Percentiles rank a stretch among this genome's conserved stretches.
These are phyloP conservation scores for Amblyjoppa proteus DNA, from an alignment of 2,888 invertebrate species.

Conservation along the genomic window DNA sequence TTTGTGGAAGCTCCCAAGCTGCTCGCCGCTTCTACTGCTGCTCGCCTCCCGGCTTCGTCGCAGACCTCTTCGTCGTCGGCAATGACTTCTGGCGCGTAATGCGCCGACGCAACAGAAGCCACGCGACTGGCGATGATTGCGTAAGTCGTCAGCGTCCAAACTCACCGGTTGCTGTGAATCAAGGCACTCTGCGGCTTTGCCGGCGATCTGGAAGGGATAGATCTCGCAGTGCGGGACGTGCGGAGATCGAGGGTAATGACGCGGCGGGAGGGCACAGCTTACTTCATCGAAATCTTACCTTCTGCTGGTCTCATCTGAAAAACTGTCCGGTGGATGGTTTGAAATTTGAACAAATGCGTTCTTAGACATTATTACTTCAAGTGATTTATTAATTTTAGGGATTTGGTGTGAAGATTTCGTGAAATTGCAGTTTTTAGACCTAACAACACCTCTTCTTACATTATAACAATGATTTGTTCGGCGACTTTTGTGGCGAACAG, in stretches of 20 bases:
- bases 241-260: background rate
- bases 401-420: too few species aligned
- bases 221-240: background rate
- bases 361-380: too few species aligned
- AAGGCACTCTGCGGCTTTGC: background rate
- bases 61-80: conserved; percentile 18
- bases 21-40: conserved; percentile 2
- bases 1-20: conserved; percentile 39
- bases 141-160: conserved; percentile 24
- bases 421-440: too few species aligned
- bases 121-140: conserved; percentile 46
- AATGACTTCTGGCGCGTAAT: background rate
- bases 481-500: too few species aligned
- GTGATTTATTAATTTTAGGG: too few species aligned
- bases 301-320: too few species aligned
- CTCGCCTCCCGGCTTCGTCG: conserved; percentile 10
- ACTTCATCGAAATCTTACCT: background rate
- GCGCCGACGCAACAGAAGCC: conserved; percentile 36
- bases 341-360: too few species aligned
- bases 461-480: too few species aligned
- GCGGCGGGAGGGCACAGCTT: background rate
- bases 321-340: too few species aligned
- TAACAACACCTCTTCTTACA: too few species aligned
- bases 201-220: background rate
- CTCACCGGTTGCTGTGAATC: background rate